phyloP scores from a whole-genome alignment of 2,797 vertebrate species.

The Spizella passerina region DNA sequence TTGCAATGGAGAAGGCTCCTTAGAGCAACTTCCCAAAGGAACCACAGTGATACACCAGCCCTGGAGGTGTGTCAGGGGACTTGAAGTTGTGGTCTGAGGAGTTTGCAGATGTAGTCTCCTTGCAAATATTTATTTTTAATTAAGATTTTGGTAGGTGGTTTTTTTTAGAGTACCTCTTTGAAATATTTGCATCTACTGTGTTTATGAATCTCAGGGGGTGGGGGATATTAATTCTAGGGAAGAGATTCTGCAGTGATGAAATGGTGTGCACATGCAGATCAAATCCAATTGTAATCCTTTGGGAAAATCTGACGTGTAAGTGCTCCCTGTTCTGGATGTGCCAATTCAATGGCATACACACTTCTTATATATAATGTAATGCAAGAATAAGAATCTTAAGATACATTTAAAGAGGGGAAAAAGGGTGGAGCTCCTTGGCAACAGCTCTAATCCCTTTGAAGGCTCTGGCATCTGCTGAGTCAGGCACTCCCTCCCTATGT shows the following conservation, averaged over 20 bases:
- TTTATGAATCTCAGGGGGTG: background rate
- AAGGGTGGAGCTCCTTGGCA: constrained; percentile 37
- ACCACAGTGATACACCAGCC: background rate
- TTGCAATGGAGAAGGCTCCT: background rate
- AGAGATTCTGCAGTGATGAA: background rate
- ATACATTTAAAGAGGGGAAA: background rate
- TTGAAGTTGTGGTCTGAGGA: background rate
- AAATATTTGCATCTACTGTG: background rate
- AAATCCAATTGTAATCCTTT: background rate
- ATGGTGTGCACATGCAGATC: background rate
- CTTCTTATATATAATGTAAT: background rate
- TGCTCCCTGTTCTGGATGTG: background rate
- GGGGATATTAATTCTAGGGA: background rate
- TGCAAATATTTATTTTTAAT: background rate
- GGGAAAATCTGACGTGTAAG: constrained; percentile 13
- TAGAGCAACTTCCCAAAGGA: background rate
- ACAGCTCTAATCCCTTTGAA: constrained; percentile 21
- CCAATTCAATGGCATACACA: background rate
- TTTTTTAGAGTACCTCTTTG: background rate
- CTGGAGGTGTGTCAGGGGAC: background rate
- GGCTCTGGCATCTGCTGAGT: constrained; percentile 22
- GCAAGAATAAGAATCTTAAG: constrained; percentile 26
- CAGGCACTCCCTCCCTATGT: background rate
- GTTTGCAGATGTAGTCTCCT: background rate
- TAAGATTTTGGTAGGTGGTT: background rate